Base-by-base conservation (phyloP, 2,888 invertebrate species). In the Drosophila peninsularis region DNA sequence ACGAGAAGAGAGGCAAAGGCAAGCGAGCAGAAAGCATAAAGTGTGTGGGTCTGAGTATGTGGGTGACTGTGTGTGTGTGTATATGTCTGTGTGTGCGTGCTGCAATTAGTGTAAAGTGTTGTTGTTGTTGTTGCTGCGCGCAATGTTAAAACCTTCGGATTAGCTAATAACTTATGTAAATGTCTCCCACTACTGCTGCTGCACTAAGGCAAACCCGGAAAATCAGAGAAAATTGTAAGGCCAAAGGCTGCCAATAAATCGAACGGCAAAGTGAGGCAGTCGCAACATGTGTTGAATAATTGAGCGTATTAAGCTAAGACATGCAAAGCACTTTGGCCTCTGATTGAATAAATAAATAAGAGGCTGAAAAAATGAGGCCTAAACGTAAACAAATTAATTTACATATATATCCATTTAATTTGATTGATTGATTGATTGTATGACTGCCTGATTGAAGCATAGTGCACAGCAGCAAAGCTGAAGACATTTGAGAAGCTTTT, bases 61-160 rank as follows among this genome's bases (percentile, higher is more conserved):
- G 30, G 1, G 34, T 37, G 30, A 11, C 21, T 0, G 30, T 39
- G n/a, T 13, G 24, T 41, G 17, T 34, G 32, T 32, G 47, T 17
- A 36, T 7, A 41, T 42, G 14, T 45, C 14, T 55, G 24, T 52
- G 53, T 70, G 71, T 72, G 80, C 70, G 68, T 78, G 82, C 71
- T 74, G 71, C 83, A 83, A 86, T 83, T 85, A 83, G 63, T 78
- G 53, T 63, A 62, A 64, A 71, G 73, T 68, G 65, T 71, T 58
- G 55, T 19, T 68, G 65, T 72, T 58, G 58, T 36, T 71, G 58
- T 5, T 44, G 14, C 14, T 45, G 27, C n/a, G 45, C 27, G 49
- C 49, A 45, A 17, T 32, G 47, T 34, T 24, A 27, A 55, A 62
- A 36, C 63, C 50, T 55, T 19, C 61, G 32, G 44, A 49, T 63